phyloP scores from a whole-genome alignment of 1,140 invertebrate genomes.

The Trinorchestia longiramus region DNA sequence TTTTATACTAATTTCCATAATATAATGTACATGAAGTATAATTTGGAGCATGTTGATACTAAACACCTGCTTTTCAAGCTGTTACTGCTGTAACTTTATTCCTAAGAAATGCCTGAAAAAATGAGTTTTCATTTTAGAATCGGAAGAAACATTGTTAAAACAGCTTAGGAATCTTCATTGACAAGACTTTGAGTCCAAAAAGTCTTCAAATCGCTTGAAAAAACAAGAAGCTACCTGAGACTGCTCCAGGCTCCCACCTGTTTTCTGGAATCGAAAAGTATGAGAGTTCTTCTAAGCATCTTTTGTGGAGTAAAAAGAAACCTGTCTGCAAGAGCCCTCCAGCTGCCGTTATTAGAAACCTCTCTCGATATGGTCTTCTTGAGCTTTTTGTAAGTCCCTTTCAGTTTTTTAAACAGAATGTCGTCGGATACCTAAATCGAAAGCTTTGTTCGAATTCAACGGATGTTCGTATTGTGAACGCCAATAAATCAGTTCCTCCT shows the following conservation, averaged over 20 bases:
- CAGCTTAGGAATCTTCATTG: neutral
- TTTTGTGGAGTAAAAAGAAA: constrained; percentile 28
- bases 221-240: neutral
- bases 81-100: neutral
- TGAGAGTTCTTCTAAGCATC: neutral
- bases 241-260: neutral
- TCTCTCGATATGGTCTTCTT: constrained; percentile 14
- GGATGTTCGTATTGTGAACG: neutral
- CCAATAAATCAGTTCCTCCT: neutral
- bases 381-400: neutral
- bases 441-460: neutral
- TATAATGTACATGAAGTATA: neutral
- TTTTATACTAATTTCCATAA: neutral
- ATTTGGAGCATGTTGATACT: neutral
- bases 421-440: neutral
- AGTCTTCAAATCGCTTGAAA: neutral
- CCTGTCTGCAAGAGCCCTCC: constrained; percentile 22
- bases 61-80: neutral
- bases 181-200: neutral
- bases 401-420: constrained; percentile 23
- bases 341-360: constrained; percentile 14
- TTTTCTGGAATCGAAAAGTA: constrained; percentile 17
- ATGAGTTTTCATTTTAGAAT: neutral
- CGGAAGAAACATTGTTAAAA: neutral
- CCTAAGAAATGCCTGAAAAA: neutral